Evolutionary conservation across 2,888 invertebrate genomes (phyloP), one percentile per base, ranked within the genome.

Genomic region (Tachina lurida): DNA sequence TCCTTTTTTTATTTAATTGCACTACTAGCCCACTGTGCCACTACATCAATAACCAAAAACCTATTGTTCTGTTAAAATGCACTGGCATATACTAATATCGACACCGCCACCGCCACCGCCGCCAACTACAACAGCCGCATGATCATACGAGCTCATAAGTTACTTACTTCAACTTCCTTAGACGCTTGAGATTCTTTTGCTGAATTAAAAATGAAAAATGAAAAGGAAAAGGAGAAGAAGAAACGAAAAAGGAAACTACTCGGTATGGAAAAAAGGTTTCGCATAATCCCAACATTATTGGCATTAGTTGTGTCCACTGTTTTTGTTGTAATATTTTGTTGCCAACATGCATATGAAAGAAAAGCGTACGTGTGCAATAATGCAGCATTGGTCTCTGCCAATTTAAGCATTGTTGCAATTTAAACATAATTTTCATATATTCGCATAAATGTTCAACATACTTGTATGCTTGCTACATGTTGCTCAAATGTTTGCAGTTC

Each of bases 331-430:
- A 83, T 86, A 86, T 86, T 83, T 86, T 86, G 86, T 79, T 54
- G 86, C 76, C 73, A 80, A 83, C 83, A 83, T 83, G 86, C 77
- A 78, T 70, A 86, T 79, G 68, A 82, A 65, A 75, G 75, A 79
- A 86, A 78, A 31, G 31, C 31, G 31, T 31, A 5, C 67, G 73
- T 62, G 74, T 84, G 41, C 71, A 81, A 39, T 41, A 52, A 70
- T 49, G 60, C 19, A 47, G 65, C 9, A 49, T 56, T 54, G 63
- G 75, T 12, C 73, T 15, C 76, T 79, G 79, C 79, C 86, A 86
- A 86, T 86, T 86, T 86, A 83, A 86, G 86, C 60, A 76, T 76
- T 83, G 83, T 80, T 86, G 79, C 79, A 83, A 83, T 83, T 86
- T 76, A 86, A 83, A 83, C 83, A 86, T 83, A 86, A 86, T 83